These are phyloP conservation scores for Phortica variegata DNA, from an alignment of 1,140 invertebrate genomes.

Conservation along the genomic window DNA sequence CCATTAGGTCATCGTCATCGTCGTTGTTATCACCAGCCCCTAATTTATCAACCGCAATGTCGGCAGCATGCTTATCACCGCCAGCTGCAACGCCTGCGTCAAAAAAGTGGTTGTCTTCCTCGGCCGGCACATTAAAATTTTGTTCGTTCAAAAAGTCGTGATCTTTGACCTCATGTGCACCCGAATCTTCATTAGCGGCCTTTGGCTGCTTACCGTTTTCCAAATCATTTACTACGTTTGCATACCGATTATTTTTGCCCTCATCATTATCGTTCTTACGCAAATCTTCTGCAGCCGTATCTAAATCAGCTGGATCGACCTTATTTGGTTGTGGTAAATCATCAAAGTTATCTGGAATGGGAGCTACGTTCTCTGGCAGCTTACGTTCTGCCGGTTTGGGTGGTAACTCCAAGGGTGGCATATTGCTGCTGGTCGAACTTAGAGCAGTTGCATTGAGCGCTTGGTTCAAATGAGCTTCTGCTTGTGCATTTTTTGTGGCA, in stretches of 20 bases:
- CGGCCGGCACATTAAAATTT: slow-evolving; percentile 45
- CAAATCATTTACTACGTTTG: slow-evolving; percentile 39
- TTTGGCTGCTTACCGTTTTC: slow-evolving; percentile 25
- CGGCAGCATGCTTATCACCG: slow-evolving; percentile 27
- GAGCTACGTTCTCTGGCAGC: slow-evolving; percentile 51
- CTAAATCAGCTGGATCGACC: slow-evolving; percentile 26
- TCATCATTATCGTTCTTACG: slow-evolving; percentile 34
- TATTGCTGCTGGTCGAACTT: slow-evolving; percentile 26
- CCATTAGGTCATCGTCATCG: slow-evolving; percentile 41
- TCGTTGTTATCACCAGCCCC: slow-evolving; percentile 28
- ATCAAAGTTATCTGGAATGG: slow-evolving; percentile 52
- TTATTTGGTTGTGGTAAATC: slow-evolving; percentile 21
- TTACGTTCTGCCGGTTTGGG: slow-evolving; percentile 40
- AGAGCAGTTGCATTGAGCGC: slow-evolving; percentile 24
- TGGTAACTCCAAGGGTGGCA: slow-evolving; percentile 36
- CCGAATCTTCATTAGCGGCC: slow-evolving; percentile 35
- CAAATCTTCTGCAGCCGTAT: slow-evolving; percentile 39
- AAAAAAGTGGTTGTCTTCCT: slow-evolving; percentile 41
- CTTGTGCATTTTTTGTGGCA: background rate
- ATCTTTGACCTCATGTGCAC: slow-evolving; percentile 53
- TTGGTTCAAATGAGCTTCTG: slow-evolving; percentile 10
- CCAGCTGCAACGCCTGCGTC: slow-evolving; percentile 26
- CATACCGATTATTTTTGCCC: slow-evolving; percentile 48
- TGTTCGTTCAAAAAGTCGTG: slow-evolving; percentile 38
- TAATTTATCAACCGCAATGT: slow-evolving; percentile 8